Evolutionary conservation across 2,888 invertebrate genomes (phyloP), one percentile per base, ranked within the genome.

Genomic region (Allophyes oxyacanthae): DNA sequence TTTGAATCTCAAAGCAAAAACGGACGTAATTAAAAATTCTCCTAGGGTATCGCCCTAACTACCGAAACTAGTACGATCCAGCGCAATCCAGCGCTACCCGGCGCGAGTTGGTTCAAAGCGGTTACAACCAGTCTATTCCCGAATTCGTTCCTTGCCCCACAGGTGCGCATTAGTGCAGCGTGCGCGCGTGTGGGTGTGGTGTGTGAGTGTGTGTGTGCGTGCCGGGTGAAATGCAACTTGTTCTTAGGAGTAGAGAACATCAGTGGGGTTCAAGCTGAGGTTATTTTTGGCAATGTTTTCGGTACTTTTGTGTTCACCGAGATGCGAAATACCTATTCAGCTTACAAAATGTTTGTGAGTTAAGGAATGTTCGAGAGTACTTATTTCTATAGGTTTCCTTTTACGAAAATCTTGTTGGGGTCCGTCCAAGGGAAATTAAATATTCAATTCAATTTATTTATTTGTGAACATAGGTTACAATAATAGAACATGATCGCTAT

Each of bases 181-280:
- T 63, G 68, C 43, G 62, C 56, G 67, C 49, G 75, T 81, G 81
- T 77, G 81, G 56, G 79, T 53, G 10, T 68, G 53, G 66, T 72
- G 49, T 20, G 67, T 50, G 13, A 68, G 84, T 86, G 67, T 52
- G 13, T 70, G 84, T 86, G 84, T 83, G 88, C 49, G 86, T 82
- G 86, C 79, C 83, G 78, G 85, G 88, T 88, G 89, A 90, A 91
- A 90, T 89, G 89, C 88, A 88, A 92, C 92, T 91, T 89, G 93
- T 90, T 92, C 91, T 92, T 91, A 92, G 91, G 89, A 87, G 91
- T 90, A 90, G 89, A 81, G 81, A 82, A 64, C 68, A 85, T 33
- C 88, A 90, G 91, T 70, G 83, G 82, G 79, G 37, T 42, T 20
- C 60, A 86, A 85, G 41, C 83, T 53, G 74, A 15, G 61, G 66